phyloP scores from a whole-genome alignment of 2,113 vertebrate species.

The Tor tambroides region DNA sequence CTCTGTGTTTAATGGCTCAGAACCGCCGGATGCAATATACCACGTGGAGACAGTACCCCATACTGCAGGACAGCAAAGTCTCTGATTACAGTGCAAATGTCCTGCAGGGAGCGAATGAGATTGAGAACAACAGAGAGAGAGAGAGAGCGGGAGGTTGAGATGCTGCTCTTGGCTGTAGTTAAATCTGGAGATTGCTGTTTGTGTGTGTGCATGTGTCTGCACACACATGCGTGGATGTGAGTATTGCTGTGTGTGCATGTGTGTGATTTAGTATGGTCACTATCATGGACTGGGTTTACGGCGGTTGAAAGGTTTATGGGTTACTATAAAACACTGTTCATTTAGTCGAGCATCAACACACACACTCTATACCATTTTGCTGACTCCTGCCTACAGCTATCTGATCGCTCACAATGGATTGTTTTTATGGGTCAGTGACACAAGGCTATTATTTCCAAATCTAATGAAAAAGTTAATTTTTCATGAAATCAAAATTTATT shows the following conservation, averaged over 20 bases:
- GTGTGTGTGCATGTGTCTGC: conserved; percentile 6
- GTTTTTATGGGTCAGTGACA: background rate
- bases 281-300: conserved; percentile 10
- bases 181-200: background rate
- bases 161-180: conserved; percentile 9
- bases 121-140: background rate
- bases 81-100: conserved; percentile 26
- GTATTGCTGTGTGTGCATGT: conserved; percentile 21
- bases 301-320: conserved; percentile 36
- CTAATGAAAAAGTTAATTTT: background rate
- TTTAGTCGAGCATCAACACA: conserved; percentile 2
- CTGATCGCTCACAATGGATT: background rate
- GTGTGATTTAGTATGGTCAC: background rate
- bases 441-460: background rate
- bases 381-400: background rate
- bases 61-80: conserved; percentile 8
- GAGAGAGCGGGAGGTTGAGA: background rate
- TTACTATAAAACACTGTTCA: conserved; percentile 2
- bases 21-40: background rate
- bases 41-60: background rate
- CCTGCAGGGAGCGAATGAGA: conserved; percentile 14
- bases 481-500: background rate
- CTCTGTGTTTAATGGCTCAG: conserved; percentile 23
- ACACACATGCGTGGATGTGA: background rate
- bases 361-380: background rate